Evolutionary conservation across 2,113 vertebrate genomes (phyloP), one percentile per base, ranked within the genome.

Genomic region (Sphaerodactylus townsendi): DNA sequence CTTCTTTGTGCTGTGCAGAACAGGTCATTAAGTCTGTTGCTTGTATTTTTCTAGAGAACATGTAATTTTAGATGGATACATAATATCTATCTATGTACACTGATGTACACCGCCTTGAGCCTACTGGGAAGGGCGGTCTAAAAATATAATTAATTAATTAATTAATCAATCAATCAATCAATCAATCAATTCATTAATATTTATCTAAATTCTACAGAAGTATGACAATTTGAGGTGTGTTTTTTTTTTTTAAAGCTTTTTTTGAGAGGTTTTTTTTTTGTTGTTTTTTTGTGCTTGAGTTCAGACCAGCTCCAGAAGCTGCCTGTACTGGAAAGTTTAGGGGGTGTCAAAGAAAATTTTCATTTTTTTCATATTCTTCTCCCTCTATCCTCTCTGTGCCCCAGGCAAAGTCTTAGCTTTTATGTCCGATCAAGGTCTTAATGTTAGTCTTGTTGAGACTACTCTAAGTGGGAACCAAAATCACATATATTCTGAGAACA

Each of bases 1-100:
- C n/a, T n/a, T n/a, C n/a, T n/a, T n/a, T n/a, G n/a, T n/a, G n/a
- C n/a, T 89, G 75, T 81, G 90, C 77, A 89, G 73, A 85, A 93
- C n/a, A n/a, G n/a, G n/a, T n/a, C 92, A 96, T 93, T 95, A 94
- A 93, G 92, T 93, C 79, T 65, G 80, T 92, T 86, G 89, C 92
- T 89, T 82, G 56, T 48, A 91, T 91, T 84, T 89, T 88, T 90
- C 87, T 87, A 89, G 89, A 85, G 86, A 92, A 53, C 87, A 91
- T 35, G 89, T 93, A 94, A 91, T 94, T 95, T 95, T 90, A 44
- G 65, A 87, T 84, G 92, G 89, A 88, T 64, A 14, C 21, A 23
- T 91, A n/a, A 59, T 80, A 37, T 87, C 86, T 0, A 0, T 69
- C 37, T 39, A 2, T 71, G 64, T 79, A 62, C 4, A 11, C n/a